Evolutionary conservation across 2,797 vertebrate species (phyloP).

Genomic region (Megalops cyprinoides): DNA sequence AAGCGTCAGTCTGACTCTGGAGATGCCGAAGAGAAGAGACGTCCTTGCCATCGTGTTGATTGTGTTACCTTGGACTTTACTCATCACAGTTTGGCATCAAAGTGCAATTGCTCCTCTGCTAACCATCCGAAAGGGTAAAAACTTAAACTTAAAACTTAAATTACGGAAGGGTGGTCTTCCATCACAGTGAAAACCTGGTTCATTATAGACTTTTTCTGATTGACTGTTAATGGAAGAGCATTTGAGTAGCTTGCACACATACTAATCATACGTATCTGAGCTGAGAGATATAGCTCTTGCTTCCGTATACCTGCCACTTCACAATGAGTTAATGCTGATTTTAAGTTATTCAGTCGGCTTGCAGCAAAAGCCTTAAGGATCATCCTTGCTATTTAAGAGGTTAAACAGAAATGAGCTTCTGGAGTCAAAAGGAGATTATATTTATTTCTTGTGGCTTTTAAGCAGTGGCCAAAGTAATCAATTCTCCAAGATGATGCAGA

Average conservation of each 20-base stretch:
- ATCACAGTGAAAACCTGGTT: background rate
- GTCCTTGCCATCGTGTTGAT: constrained; percentile 86
- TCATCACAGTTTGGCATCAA: constrained; percentile 88
- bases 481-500: background rate
- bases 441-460: background rate
- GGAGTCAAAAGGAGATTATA: background rate
- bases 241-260: background rate
- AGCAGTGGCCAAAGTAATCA: background rate
- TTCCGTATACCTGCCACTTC: background rate
- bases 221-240: background rate
- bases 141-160: no score
- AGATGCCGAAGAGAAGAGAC: constrained; percentile 88
- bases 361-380: background rate
- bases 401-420: background rate
- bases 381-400: background rate
- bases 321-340: background rate
- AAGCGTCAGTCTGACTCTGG: constrained; percentile 59
- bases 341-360: background rate
- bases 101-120: constrained; percentile 76
- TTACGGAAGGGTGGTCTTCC: no score
- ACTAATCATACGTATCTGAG: background rate
- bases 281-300: background rate
- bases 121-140: constrained; percentile 64
- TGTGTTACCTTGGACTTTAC: constrained; percentile 86
- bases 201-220: background rate